Evolutionary conservation across 2,888 invertebrate species (phyloP), one percentile per base, ranked within the genome.

Genomic region (Zhengitettix transpicula): DNA sequence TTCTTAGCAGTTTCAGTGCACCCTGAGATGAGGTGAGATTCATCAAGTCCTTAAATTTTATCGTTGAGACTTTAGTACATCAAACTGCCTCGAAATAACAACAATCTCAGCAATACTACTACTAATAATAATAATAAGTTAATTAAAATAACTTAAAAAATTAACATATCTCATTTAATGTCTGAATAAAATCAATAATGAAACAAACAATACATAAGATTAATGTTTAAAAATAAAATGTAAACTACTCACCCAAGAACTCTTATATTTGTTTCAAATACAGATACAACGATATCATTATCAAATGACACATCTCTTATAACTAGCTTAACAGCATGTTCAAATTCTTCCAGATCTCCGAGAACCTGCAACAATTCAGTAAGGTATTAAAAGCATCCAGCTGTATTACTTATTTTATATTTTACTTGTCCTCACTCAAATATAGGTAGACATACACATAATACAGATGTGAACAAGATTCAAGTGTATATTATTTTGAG

Each of bases 191-290:
- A 15, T 61, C 9, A 40, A 42, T n/a, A 51, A 56, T 10, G 54
- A 7, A 28, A 5, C 28, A 28, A 5, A 28, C 28, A 2, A 5
- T 7, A 28, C 28, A 28, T 42, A 42, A 61, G 57, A 11, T 51
- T 51, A 42, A 47, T 53, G 15, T 53, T 51, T 40, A 42, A 41
- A 53, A 53, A 16, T 17, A 53, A 3, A 8, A 53, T 10, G 53
- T 10, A 15, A 11, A 55, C 59, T 58, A 71, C 80, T 80, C 74
- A 92, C 87, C 98, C 98, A n/a, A 99, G 77, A 77, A 99, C 87
- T 66, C 98, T 80, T 67, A 99, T 99, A 73, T 98, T 99, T 10
- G 96, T 96, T 75, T 99, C 98, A 74, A 99, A 99, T 8, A 99
- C 93, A 0, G 97, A 97, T 10, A 99, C 97, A 58, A 94, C 83